phyloP scores from a whole-genome alignment of 1,140 invertebrate genomes.

The Pygmarrhopalites habei region DNA sequence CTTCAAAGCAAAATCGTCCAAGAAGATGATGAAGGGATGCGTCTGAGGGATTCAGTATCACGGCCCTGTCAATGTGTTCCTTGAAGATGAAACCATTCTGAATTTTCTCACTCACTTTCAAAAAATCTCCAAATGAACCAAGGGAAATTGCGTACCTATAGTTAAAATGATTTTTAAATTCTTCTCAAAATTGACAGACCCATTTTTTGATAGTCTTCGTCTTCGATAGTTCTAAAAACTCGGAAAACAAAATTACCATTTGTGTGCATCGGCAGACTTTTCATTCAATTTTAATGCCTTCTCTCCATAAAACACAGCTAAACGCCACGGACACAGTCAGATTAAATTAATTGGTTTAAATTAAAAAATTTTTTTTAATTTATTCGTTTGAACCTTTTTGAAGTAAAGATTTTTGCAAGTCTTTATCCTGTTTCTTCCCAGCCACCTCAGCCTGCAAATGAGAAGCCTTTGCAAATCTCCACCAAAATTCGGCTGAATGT shows the following conservation, averaged over 20 bases:
- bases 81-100: constrained; percentile 60
- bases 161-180: neutral
- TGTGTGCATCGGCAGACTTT: constrained; percentile 57
- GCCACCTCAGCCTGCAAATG: constrained; percentile 49
- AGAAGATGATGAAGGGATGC: constrained; percentile 59
- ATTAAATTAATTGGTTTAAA: neutral
- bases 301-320: constrained; percentile 56
- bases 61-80: constrained; percentile 61
- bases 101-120: constrained; percentile 61
- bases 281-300: constrained; percentile 51
- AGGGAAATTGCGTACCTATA: constrained; percentile 62
- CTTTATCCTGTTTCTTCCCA: constrained; percentile 46
- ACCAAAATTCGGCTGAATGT: constrained; percentile 49
- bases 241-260: no score
- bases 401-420: constrained; percentile 50
- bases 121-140: constrained; percentile 55
- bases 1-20: constrained; percentile 62
- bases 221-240: no score
- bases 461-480: constrained; percentile 61
- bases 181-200: no score
- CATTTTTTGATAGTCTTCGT: constrained; percentile 21
- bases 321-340: constrained; percentile 4
- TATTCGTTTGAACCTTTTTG: constrained; percentile 48
- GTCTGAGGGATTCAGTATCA: constrained; percentile 59
- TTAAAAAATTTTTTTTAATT: neutral